Percentiles rank a stretch among this genome's conserved stretches.
Evolutionary conservation across 2,888 invertebrate genomes (phyloP).

Genomic region (Steinernema scapterisci): DNA sequence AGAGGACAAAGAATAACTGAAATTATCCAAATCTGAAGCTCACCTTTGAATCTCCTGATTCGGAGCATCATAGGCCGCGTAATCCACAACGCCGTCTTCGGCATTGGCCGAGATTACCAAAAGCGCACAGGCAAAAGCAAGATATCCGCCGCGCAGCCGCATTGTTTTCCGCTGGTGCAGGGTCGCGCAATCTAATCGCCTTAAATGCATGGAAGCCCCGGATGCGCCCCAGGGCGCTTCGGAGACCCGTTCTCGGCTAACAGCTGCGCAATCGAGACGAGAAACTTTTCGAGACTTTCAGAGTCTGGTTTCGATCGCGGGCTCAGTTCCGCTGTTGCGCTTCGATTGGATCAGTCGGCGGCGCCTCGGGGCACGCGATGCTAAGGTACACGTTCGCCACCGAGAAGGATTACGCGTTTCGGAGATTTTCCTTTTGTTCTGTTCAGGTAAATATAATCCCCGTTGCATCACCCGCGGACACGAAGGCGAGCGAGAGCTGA

Average conservation of each 20-base stretch:
- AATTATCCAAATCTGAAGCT: too few relatives aligned
- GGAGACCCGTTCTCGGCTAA: not conserved
- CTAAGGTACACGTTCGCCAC: not conserved
- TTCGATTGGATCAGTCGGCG: not conserved
- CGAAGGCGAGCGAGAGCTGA: too few relatives aligned
- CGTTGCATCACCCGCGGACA: too few relatives aligned
- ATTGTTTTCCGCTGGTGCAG: not conserved
- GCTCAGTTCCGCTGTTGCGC: slow-evolving; percentile 5
- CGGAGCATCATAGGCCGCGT: not conserved
- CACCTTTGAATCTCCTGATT: not conserved
- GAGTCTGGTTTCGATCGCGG: not conserved
- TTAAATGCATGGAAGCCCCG: not conserved
- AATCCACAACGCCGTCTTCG: not conserved
- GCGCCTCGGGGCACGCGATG: slow-evolving; percentile 5
- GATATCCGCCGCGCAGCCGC: not conserved
- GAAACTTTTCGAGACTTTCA: not conserved
- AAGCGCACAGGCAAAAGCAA: not conserved
- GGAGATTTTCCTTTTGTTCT: not conserved
- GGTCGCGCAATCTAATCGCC: slow-evolving; percentile 19
- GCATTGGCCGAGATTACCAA: not conserved
- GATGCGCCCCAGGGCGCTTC: not conserved
- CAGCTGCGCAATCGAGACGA: not conserved
- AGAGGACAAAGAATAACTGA: not conserved
- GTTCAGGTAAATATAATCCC: not conserved
- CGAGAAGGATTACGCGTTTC: slow-evolving; percentile 8